Evolutionary conservation across 2,888 invertebrate genomes (phyloP), one percentile per base, ranked within the genome.

Genomic region (Lathronympha strigana): DNA sequence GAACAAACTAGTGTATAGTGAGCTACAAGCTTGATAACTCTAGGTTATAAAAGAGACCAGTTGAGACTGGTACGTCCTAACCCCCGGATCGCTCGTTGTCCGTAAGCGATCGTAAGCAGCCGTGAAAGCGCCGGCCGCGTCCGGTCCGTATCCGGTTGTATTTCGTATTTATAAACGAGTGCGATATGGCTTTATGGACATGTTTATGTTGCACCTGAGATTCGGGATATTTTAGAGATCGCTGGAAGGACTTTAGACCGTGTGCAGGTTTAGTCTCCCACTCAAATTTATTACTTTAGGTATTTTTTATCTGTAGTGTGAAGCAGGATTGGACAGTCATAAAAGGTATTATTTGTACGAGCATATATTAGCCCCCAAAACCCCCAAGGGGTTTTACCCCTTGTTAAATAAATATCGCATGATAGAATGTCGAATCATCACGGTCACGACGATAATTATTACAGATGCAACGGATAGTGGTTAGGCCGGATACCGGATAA

Each of bases 81-180:
- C 9, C 1, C 9, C 21, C 1, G n/a, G 3, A 9, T 21, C 11
- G 19, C 23, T 2, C 13, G 23, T 13, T 2, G 40, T 47, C 47
- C 13, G 47, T 5, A 5, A 23, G 9, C 23, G 6, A 47, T n/a
- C 1, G 8, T 13, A 47, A 47, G 13, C 38, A 4, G 2, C 47
- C 6, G 8, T 70, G 69, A 70, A 68, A 69, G 67, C 70, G 62
- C 69, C 68, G 67, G 31, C 66, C 64, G 71, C 71, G 47, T 73
- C 73, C 71, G 71, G 69, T 25, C 61, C 49, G 61, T 28, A 54
- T 68, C 71, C 69, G 69, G 66, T 67, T 66, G 70, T 66, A 61
- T 66, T 54, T 54, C 60, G 60, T 61, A 61, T 66, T 66, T 66
- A 66, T 66, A 61, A 54, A 54, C 66, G 64, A 51, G 61, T 63